A percentile compares a stretch with the other conserved stretches of the same genome.
These are phyloP conservation scores for Rhinolophus ferrumequinum DNA, from an alignment of 2,113 vertebrate species.

Conservation along the genomic window DNA sequence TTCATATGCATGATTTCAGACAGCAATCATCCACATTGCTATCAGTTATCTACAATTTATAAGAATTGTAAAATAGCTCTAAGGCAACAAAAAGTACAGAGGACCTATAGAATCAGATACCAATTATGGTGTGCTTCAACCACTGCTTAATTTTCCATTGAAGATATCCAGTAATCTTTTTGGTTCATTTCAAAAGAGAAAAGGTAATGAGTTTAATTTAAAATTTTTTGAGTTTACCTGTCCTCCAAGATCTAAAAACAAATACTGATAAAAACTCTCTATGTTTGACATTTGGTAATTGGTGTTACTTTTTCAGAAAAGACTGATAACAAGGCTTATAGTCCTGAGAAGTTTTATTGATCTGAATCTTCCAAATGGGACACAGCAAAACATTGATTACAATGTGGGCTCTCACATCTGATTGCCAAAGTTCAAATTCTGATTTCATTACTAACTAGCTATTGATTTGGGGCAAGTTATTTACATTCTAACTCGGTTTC, in stretches of 20 bases:
- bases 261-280: conserved; percentile 13
- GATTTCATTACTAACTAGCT: not conserved
- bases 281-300: not conserved
- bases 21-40: not conserved
- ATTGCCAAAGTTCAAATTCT: not conserved
- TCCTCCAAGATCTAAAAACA: conserved; percentile 17
- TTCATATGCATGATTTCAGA: not conserved
- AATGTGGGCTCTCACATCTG: not conserved
- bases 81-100: not conserved
- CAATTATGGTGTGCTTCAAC: not conserved
- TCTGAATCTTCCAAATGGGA: not conserved
- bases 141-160: not conserved
- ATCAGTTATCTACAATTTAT: not conserved
- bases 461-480: not conserved
- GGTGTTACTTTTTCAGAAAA: not conserved
- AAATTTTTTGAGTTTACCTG: not conserved
- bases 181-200: not conserved
- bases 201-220: not conserved
- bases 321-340: not conserved
- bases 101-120: not conserved
- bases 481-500: conserved; percentile 29
- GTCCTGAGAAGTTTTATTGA: not conserved
- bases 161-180: not conserved
- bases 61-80: not conserved
- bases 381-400: not conserved